phyloP scores from a whole-genome alignment of 1,140 invertebrate genomes.

The Drosophila persimilis region DNA sequence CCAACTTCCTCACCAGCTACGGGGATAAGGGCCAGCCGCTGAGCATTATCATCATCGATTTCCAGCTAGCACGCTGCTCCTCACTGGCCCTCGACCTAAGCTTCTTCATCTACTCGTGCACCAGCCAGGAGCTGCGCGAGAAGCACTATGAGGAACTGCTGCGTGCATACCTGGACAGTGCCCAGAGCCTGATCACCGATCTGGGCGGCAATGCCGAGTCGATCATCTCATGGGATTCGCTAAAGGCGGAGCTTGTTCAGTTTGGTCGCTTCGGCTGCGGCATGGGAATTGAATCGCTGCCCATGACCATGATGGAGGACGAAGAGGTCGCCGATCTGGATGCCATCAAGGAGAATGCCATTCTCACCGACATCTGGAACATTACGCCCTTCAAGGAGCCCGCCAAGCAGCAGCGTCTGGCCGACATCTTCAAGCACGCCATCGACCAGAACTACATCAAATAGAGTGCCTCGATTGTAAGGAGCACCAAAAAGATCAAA shows the following conservation, averaged over 20 bases:
- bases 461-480: conserved; percentile 19
- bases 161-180: conserved; percentile 85
- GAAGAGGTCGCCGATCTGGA: conserved; percentile 87
- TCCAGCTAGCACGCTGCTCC: conserved; percentile 86
- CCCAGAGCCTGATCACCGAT: conserved; percentile 84
- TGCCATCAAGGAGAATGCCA: conserved; percentile 84
- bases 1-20: conserved; percentile 87
- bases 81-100: conserved; percentile 86
- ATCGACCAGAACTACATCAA: conserved; percentile 86
- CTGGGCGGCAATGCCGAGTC: conserved; percentile 86
- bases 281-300: conserved; percentile 87
- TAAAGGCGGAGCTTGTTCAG: conserved; percentile 85
- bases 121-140: conserved; percentile 84
- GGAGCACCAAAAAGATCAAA: neutral
- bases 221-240: conserved; percentile 84
- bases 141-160: conserved; percentile 85
- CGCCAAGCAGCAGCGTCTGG: conserved; percentile 84
- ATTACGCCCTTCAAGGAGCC: conserved; percentile 84
- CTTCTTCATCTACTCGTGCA: conserved; percentile 87
- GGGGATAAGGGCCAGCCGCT: conserved; percentile 77
- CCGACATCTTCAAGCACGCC: conserved; percentile 86
- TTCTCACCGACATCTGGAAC: conserved; percentile 85
- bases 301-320: conserved; percentile 85
- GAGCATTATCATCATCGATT: conserved; percentile 87
- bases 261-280: conserved; percentile 86